phyloP scores from a whole-genome alignment of 2,113 vertebrate species.

The Australoheros scitulus region DNA sequence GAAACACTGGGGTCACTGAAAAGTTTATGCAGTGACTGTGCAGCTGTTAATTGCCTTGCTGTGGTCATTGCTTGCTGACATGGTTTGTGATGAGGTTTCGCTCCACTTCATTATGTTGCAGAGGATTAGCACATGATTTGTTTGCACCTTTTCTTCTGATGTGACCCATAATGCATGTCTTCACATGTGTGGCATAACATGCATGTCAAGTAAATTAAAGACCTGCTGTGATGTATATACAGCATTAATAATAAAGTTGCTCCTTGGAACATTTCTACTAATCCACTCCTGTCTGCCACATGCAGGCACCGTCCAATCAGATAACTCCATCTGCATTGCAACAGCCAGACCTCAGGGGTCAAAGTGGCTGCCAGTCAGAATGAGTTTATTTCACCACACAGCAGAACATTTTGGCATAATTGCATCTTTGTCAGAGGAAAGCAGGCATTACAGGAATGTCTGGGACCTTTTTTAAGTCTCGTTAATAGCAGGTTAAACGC shows the following conservation, averaged over 20 bases:
- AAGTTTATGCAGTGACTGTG: not conserved
- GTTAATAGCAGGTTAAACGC: not conserved
- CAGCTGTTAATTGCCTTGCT: not conserved
- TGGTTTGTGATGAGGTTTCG: not conserved
- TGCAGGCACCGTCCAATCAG: not conserved
- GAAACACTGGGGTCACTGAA: not conserved
- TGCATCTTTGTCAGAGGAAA: not conserved
- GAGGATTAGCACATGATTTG: not conserved
- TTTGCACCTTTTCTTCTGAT: not conserved
- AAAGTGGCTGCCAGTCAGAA: not conserved
- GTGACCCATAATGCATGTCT: not conserved
- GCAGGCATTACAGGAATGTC: not conserved
- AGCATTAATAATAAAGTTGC: not conserved
- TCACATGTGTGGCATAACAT: not conserved
- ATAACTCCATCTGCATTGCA: not conserved
- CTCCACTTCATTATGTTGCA: not conserved
- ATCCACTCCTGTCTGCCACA: not conserved
- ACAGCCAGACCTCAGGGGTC: slow-evolving; percentile 14
- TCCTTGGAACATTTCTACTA: not conserved
- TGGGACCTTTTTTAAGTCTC: not conserved
- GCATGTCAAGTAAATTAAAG: slow-evolving; percentile 19
- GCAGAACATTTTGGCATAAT: not conserved
- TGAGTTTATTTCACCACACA: not conserved
- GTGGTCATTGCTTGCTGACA: not conserved
- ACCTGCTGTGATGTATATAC: not conserved